Base-by-base conservation (phyloP, 2,888 invertebrate genomes). In the Ephialtes manifestator region DNA sequence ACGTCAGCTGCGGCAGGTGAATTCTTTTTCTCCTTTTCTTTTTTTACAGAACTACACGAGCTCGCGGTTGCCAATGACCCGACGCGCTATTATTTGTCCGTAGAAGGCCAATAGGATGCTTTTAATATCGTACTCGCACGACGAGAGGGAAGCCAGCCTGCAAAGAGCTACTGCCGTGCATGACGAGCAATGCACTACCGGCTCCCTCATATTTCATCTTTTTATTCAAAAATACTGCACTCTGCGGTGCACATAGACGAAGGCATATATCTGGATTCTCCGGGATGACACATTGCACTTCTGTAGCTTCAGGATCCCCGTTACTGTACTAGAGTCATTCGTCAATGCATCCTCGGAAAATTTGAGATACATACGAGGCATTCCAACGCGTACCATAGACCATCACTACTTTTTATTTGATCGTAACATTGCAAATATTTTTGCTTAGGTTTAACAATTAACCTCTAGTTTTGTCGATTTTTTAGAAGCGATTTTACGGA, bases 41-140 rank as follows among this genome's bases (percentile, higher is more conserved):
- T 74, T 46, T 60, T 35, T 68, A 68, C 35, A 46, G 35, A 58
- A 71, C 24, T 81, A 65, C 75, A 74, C 70, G 78, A 65, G 43
- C 81, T 78, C 70, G 75, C 68, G 84, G 84, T 81, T 81, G 68
- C 84, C 84, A 85, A 82, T 85, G 84, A 85, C 53, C 81, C 75
- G 55, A 68, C 68, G 74, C 78, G 78, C 81, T 78, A 82, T 85
- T 81, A 85, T 85, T 85, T 78, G 81, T 79, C 63, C 74, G 78
- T 71, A 58, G 81, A 74, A 81, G 78, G 81, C 81, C 81, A 85
- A 85, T 78, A 79, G 81, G 75, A 81, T 70, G 84, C 81, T 81
- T 85, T 85, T 79, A 85, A 85, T 85, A 81, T 81, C 74, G 78
- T 46, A 75, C 53, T 70, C 28, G 76, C 72, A 24, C 53, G 65